phyloP scores from a whole-genome alignment of 2,113 vertebrate genomes.

The Ctenodactylus gundi region DNA sequence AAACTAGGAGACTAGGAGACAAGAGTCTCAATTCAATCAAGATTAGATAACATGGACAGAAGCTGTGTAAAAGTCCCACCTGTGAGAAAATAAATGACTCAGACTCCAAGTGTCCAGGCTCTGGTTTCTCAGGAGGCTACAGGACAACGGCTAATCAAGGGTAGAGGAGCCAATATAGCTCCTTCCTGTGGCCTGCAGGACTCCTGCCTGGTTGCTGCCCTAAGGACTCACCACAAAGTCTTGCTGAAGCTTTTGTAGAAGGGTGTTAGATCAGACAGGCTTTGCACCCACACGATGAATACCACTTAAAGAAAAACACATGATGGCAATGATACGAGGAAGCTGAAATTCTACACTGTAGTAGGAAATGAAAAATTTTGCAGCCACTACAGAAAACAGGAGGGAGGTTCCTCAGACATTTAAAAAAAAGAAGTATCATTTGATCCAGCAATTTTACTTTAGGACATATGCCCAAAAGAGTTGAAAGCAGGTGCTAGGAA shows the following conservation, averaged over 20 bases:
- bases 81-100: not conserved
- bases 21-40: not conserved
- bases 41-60: not conserved
- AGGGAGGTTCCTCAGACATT: too few species aligned
- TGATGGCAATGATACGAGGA: too few species aligned
- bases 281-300: too few species aligned
- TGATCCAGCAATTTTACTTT: too few species aligned
- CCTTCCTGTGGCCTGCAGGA: not conserved
- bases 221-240: not conserved
- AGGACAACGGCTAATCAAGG: not conserved
- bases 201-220: not conserved
- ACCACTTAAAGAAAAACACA: too few species aligned
- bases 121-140: not conserved
- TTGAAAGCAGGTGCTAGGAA: too few species aligned
- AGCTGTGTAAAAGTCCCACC: not conserved
- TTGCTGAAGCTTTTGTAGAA: not conserved
- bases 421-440: too few species aligned
- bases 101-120: not conserved
- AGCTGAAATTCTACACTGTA: too few species aligned
- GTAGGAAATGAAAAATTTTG: too few species aligned
- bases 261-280: not conserved
- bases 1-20: not conserved
- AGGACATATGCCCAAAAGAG: too few species aligned
- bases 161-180: not conserved
- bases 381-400: too few species aligned